These are phyloP conservation scores for Apis florea DNA, from an alignment of 1,140 invertebrate genomes.

Conservation along the genomic window DNA sequence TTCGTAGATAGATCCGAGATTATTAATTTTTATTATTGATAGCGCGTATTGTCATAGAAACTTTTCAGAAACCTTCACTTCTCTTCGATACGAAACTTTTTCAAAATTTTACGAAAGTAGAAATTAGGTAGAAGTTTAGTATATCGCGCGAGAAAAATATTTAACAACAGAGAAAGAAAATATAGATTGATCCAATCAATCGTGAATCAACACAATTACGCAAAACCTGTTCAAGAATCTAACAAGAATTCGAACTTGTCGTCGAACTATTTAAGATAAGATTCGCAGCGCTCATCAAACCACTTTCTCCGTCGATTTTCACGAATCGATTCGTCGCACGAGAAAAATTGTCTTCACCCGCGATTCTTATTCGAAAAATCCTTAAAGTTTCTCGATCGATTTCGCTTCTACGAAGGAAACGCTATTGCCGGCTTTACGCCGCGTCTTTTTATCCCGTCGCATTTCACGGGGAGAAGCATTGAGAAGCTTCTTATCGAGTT, in stretches of 20 bases:
- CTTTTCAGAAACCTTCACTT: too few species aligned
- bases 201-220: not conserved
- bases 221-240: not conserved
- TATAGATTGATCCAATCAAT: too few species aligned
- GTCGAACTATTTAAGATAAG: constrained; percentile 2
- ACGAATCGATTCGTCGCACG: constrained; percentile 47
- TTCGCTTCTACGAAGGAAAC: constrained; percentile 63
- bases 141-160: too few species aligned
- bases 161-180: too few species aligned
- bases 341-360: too few species aligned
- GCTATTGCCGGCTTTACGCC: constrained; percentile 52
- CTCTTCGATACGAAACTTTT: too few species aligned
- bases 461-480: not conserved
- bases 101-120: too few species aligned
- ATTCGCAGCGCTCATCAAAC: constrained; percentile 7
- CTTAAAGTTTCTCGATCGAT: constrained; percentile 66
- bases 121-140: too few species aligned
- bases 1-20: too few species aligned
- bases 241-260: constrained; percentile 3
- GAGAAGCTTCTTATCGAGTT: constrained; percentile 27
- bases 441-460: constrained; percentile 4
- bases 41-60: too few species aligned
- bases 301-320: constrained; percentile 35
- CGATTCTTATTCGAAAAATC: constrained; percentile 41
- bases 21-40: too few species aligned